Evolutionary conservation across 2,797 vertebrate species (phyloP).

Genomic region (Tachyglossus aculeatus): DNA sequence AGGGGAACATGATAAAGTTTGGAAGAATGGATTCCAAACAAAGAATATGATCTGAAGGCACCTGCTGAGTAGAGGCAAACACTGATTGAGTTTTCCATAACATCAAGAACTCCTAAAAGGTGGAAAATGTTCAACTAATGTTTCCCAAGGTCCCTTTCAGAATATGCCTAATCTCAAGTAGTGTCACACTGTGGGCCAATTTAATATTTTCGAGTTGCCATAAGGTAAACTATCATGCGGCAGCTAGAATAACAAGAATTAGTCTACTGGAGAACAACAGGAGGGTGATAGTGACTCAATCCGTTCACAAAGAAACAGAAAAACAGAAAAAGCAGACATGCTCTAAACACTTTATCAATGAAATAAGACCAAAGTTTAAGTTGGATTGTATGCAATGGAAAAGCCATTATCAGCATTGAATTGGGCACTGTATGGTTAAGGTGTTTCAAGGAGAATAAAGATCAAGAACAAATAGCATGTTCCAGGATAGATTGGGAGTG

Average conservation of each 20-base stretch:
- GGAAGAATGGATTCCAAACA: no score
- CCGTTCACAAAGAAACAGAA: background rate
- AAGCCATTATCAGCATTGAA: background rate
- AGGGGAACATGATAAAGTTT: no score
- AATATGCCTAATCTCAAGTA: background rate
- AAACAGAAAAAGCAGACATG: background rate
- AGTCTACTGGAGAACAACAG: background rate
- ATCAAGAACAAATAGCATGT: background rate
- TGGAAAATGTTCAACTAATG: background rate
- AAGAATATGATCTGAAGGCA: background rate
- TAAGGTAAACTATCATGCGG: background rate
- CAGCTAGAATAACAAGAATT: background rate
- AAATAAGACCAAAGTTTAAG: conserved; percentile 9
- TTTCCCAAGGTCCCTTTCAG: background rate
- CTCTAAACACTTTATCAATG: background rate
- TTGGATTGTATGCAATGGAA: background rate
- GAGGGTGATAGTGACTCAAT: background rate
- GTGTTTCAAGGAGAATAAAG: background rate
- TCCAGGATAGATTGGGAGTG: background rate
- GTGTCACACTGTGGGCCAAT: background rate
- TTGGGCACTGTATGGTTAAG: background rate
- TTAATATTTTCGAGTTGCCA: background rate
- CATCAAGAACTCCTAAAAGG: accelerated
- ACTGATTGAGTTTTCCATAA: accelerated
- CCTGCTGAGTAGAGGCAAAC: accelerated